Evolutionary conservation across 2,888 invertebrate species (phyloP).

Genomic region (Eristalis tenax): DNA sequence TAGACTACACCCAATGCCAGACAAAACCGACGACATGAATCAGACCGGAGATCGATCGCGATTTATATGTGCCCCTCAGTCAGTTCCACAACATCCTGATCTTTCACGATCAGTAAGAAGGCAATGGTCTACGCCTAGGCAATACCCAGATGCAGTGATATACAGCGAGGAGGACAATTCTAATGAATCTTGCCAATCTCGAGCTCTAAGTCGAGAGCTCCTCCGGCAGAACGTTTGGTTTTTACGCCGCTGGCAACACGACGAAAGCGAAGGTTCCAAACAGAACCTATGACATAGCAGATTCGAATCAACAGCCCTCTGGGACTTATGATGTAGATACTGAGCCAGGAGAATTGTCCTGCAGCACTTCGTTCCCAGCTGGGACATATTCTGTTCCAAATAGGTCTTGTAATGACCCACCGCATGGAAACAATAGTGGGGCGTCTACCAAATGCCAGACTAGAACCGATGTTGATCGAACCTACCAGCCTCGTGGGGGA

Average conservation of each 20-base stretch:
- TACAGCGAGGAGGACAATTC: conserved; percentile 1
- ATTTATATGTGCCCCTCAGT: not conserved
- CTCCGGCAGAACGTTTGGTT: not conserved
- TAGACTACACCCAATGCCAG: not conserved
- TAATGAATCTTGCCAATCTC: not conserved
- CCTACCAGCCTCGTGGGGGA: not conserved
- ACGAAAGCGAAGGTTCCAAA: not conserved
- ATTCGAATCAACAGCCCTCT: not conserved
- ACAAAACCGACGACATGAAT: not conserved
- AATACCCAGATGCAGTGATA: not conserved
- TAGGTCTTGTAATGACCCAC: not conserved
- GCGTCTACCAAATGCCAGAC: not conserved
- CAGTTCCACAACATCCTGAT: not conserved
- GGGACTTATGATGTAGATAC: not conserved
- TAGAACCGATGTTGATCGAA: not conserved
- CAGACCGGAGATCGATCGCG: not conserved
- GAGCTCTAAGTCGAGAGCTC: not conserved
- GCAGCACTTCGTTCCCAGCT: not conserved
- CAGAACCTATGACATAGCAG: not conserved
- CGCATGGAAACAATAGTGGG: not conserved
- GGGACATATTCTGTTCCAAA: not conserved
- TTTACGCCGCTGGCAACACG: not conserved
- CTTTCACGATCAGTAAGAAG: not conserved
- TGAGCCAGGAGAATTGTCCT: not conserved
- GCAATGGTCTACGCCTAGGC: not conserved